A percentile compares a stretch with the other conserved stretches of the same genome.
phyloP scores from a whole-genome alignment of 2,797 vertebrate species.

The Ciconia nigra region DNA sequence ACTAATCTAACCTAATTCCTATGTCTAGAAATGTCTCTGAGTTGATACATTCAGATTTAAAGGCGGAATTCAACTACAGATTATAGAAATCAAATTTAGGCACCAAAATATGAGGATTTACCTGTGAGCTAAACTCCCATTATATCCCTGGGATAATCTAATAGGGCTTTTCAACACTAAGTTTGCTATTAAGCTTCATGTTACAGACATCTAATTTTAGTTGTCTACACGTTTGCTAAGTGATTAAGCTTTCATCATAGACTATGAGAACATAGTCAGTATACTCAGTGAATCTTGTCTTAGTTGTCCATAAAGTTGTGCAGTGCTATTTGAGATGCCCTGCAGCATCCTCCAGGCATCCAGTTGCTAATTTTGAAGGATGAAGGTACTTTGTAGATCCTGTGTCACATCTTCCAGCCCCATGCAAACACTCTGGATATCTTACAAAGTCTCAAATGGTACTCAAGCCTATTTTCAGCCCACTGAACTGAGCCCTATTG shows the following conservation, averaged over 20 bases:
- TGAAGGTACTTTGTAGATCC: background rate
- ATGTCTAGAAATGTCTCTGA: background rate
- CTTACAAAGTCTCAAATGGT: background rate
- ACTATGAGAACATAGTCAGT: background rate
- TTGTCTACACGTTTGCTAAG: background rate
- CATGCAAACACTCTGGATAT: background rate
- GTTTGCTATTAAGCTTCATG: background rate
- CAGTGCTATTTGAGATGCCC: background rate
- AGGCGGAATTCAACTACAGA: background rate
- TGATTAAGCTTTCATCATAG: background rate
- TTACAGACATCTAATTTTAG: background rate
- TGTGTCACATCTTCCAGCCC: background rate
- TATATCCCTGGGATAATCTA: background rate
- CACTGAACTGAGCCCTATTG: background rate
- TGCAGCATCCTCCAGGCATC: background rate
- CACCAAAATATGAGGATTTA: background rate
- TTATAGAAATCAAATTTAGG: background rate
- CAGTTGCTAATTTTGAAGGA: background rate
- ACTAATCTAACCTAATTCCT: background rate
- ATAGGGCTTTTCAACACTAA: background rate
- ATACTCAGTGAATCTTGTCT: background rate
- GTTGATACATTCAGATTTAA: background rate
- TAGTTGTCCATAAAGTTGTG: background rate
- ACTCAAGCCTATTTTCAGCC: background rate
- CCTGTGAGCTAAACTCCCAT: background rate